A percentile compares a stretch with the other conserved stretches of the same genome.
Conservation (phyloP, 2,113 vertebrate species). For the Elgaria multicarinata region DNA sequence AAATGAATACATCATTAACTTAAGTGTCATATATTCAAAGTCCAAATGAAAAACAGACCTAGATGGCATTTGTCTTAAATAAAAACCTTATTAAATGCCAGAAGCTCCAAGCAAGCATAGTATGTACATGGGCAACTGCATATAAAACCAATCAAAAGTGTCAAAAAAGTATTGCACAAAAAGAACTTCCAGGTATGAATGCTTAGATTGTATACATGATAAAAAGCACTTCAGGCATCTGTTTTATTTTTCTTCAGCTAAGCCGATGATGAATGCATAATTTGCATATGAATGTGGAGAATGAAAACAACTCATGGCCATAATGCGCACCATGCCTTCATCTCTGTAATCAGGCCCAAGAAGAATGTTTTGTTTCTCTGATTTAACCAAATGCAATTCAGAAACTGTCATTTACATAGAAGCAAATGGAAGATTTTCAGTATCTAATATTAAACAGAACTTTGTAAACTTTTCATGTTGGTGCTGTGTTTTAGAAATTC, state of each 20-base stretch:
- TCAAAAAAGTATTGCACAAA: background rate
- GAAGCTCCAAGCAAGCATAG: background rate
- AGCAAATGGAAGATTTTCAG: background rate
- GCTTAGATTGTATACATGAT: background rate
- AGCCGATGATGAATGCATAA: background rate
- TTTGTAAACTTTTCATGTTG: background rate
- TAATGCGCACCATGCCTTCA: background rate
- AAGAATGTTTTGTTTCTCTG: background rate
- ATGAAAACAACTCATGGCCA: fast-evolving
- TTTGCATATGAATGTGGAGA: background rate
- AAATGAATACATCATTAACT: conserved; percentile 15
- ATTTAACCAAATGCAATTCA: background rate
- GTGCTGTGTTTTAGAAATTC: background rate
- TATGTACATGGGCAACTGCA: background rate
- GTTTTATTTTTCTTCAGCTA: background rate
- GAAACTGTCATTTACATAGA: background rate
- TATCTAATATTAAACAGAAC: background rate
- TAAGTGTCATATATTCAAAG: conserved; percentile 5
- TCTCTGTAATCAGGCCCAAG: background rate
- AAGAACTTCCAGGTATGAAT: background rate
- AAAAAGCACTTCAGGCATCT: conserved; percentile 1
- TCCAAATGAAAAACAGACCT: conserved; percentile 9
- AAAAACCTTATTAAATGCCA: conserved; percentile 1
- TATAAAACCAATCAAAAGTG: background rate
- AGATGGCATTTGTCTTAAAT: background rate